phyloP scores from a whole-genome alignment of 2,888 invertebrate genomes.

The Apotomis capreana region DNA sequence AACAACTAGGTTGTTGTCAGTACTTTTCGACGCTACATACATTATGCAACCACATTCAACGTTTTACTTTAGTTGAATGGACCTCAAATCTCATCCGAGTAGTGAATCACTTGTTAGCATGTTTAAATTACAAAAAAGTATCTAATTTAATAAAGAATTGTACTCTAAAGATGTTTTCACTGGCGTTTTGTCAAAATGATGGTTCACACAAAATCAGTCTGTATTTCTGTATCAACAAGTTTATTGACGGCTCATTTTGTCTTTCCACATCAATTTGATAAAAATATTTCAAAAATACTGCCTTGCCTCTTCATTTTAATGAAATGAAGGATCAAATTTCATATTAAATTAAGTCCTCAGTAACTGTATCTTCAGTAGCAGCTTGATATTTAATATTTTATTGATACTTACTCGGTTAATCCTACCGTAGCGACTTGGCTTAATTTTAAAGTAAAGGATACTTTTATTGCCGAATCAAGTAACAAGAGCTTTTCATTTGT shows the following conservation, averaged over 20 bases:
- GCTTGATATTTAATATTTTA: slow-evolving; percentile 27
- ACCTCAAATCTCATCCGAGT: too few relatives aligned
- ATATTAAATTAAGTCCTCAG: slow-evolving; percentile 14
- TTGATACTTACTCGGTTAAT: slow-evolving; percentile 21
- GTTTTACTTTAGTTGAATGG: too few relatives aligned
- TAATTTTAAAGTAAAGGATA: slow-evolving; percentile 15
- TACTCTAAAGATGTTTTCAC: too few relatives aligned
- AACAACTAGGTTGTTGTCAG: not conserved
- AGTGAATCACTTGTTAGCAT: too few relatives aligned
- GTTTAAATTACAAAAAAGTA: too few relatives aligned
- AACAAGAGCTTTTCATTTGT: slow-evolving; percentile 13
- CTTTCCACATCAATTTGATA: not conserved
- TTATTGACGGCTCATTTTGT: not conserved
- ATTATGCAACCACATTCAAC: too few relatives aligned
- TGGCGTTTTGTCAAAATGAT: too few relatives aligned
- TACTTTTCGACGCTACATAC: not conserved
- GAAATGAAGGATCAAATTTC: not conserved
- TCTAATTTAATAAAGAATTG: too few relatives aligned
- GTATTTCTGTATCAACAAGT: not conserved
- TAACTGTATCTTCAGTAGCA: slow-evolving; percentile 18
- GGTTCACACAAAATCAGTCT: too few relatives aligned
- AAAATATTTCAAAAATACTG: not conserved
- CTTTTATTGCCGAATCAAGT: slow-evolving; percentile 19
- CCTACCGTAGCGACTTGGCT: slow-evolving; percentile 5
- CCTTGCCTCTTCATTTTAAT: not conserved